phyloP scores from a whole-genome alignment of 64 coral and sea anemone species.

The Orbicella faveolata region DNA sequence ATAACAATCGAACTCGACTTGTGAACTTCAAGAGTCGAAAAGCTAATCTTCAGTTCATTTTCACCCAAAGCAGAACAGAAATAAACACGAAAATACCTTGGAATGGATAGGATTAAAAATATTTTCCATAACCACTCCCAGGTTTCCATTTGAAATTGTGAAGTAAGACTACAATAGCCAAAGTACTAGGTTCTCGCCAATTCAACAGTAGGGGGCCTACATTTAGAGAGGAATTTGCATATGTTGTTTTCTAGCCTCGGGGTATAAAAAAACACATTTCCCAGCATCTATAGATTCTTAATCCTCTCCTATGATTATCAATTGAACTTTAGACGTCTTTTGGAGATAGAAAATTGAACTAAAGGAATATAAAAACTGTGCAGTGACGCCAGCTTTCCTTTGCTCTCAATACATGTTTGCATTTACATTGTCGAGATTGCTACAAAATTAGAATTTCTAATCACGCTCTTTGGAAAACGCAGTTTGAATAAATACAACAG shows the following conservation, averaged over 20 bases:
- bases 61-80: not conserved
- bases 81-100: not conserved
- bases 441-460: conserved; percentile 26
- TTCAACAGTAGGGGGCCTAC: conserved; percentile 41
- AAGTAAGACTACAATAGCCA: not conserved
- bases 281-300: not conserved
- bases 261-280: conserved; percentile 35
- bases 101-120: not conserved
- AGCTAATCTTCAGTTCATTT: not conserved
- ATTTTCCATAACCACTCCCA: not conserved
- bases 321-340: not conserved
- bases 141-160: not conserved
- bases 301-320: conserved; percentile 20
- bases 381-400: not conserved
- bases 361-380: not conserved
- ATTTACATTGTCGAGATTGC: not conserved
- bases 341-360: not conserved
- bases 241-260: conserved; percentile 31
- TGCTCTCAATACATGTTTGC: not conserved
- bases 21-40: not conserved
- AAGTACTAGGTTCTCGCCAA: conserved; percentile 7
- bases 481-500: conserved; percentile 37
- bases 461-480: conserved; percentile 7
- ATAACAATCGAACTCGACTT: conserved; percentile 5
- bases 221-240: conserved; percentile 5